Evolutionary conservation across 2,113 vertebrate genomes (phyloP), one percentile per base, ranked within the genome.

Genomic region (Pongo pygmaeus): DNA sequence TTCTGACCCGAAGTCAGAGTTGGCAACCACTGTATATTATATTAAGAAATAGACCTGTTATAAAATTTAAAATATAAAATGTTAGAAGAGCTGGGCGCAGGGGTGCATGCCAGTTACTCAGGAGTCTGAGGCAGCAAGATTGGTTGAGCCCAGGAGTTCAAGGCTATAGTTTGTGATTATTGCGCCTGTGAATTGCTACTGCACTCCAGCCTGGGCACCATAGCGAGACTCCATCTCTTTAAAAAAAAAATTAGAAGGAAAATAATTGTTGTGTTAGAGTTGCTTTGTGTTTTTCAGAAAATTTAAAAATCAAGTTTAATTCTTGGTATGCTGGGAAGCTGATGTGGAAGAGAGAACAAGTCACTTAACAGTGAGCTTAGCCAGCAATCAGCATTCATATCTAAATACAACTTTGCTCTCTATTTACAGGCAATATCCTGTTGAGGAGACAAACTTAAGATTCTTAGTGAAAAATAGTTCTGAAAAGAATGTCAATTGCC

Each of bases 391-490:
- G 30, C 38, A 64, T 90, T 95, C 30, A 57, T 40, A 23, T 92
- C 14, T 94, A 90, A 90, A 38, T 67, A 83, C 55, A 93, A 20
- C 64, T 92, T 83, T 94, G 43, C 20, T 78, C 8, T 94, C 77
- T 97, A 0, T 75, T 94, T 89, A 77, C 12, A 50, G 75, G 38
- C 46, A 83, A 1, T 77, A 89, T 48, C 30, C 18, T 93, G 77
- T n/a, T 80, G 80, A 91, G 79, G 20, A 86, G 84, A 89, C 92
- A 67, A 86, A 81, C 27, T 77, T 72, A 61, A 64, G 67, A 78
- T 96, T 94, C n/a, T 83, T 89, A 95, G 79, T 94, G 83, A 93
- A 96, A 94, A 93, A 23, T 80, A n/a, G 46, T 94, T 91, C 61
- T 85, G 74, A 84, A 78, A 94, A 96, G 78, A 95, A 85, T 79